These are phyloP conservation scores for Carduelis carduelis DNA, from an alignment of 2,797 vertebrate species.

Conservation along the genomic window DNA sequence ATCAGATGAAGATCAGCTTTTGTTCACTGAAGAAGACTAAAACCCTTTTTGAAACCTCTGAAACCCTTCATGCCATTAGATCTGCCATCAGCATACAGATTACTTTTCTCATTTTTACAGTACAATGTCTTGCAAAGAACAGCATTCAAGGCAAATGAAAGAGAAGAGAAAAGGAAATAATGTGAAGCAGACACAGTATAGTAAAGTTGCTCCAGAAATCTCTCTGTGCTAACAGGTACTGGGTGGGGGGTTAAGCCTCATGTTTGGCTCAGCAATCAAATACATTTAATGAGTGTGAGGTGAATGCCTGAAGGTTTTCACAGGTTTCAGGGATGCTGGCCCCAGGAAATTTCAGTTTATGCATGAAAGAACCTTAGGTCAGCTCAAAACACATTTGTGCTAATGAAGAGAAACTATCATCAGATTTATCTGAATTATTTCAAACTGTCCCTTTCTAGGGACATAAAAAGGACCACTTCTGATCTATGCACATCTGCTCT, in stretches of 20 bases:
- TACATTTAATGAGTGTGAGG: background rate
- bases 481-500: background rate
- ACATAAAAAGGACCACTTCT: background rate
- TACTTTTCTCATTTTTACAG: background rate
- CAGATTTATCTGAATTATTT: background rate
- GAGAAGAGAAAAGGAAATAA: background rate
- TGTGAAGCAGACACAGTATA: background rate
- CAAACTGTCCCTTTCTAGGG: background rate
- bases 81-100: background rate
- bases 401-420: background rate
- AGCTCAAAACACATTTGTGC: background rate
- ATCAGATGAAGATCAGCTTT: background rate
- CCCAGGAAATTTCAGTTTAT: background rate
- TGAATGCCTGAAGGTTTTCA: background rate
- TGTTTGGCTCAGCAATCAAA: background rate
- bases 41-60: background rate
- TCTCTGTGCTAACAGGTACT: background rate
- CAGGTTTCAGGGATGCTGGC: background rate
- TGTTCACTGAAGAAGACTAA: background rate
- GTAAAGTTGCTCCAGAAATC: background rate
- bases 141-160: background rate
- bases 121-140: background rate
- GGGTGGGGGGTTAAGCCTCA: rapidly evolving
- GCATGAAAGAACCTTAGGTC: background rate
- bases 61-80: background rate